Base-by-base conservation (phyloP, 2,888 invertebrate species). In the Bhutanitis thaidina region DNA sequence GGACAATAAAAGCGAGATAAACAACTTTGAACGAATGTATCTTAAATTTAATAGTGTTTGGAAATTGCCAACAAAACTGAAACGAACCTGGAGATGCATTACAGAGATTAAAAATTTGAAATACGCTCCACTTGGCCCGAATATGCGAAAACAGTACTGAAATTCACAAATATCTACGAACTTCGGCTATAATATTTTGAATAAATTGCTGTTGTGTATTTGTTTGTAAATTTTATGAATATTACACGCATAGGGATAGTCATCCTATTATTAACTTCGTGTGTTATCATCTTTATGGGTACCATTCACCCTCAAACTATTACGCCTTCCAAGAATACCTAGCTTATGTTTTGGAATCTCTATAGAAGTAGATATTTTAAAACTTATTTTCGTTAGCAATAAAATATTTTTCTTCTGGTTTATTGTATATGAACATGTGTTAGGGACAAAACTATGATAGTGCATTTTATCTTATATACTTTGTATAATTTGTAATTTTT, bases 91-190 rank as follows among this genome's bases (percentile, higher is more conserved):
- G 40, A 50, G 45, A 51, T 51, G 40, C 51, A 51, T 51, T 45
- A 45, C 20, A 51, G 9, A 45, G 35, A 51, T 45, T 51, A 51
- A 41, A 51, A 45, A 40, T 40, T 45, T 45, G 45, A 51, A 45
- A 45, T 36, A 51, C 29, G 40, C 25, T 35, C 40, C 16, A 36
- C 14, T 16, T 35, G 29, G 39, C 10, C 32, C 16, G 35, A 15
- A 7, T 13, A 14, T 32, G 16, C 29, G 45, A 35, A 30, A 49
- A 39, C 41, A 12, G 29, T 3, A 27, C 32, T 9, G 27, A 29
- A 27, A 29, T 43, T 29, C 27, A 20, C 35, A 29, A 37, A 43
- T 35, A 29, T 44, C 27, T 40, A 27, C 34, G 7, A 50, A 50
- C 50, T 50, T 50, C 10, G n/a, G 14, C 30, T n/a, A 36, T 45